Evolutionary conservation across 1,140 invertebrate genomes (phyloP).

Genomic region (Tetramorium simillimum): DNA sequence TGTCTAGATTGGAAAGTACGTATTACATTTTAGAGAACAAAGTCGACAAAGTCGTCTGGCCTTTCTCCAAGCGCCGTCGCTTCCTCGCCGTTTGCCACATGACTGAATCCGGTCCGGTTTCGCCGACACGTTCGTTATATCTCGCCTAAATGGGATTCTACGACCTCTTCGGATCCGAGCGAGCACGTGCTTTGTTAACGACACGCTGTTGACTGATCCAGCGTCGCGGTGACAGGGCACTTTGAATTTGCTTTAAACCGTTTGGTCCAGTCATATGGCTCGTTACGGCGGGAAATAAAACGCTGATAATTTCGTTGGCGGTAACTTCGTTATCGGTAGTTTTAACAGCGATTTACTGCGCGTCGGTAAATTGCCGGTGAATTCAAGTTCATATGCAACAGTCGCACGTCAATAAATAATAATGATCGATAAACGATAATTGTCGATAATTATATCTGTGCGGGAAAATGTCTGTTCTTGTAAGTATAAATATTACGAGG

Average conservation of each 20-base stretch:
- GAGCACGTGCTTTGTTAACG: neutral
- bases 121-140: neutral
- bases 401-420: neutral
- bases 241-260: neutral
- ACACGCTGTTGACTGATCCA: too few relatives aligned
- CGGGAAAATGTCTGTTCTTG: too few relatives aligned
- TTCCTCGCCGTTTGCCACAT: neutral
- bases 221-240: too few relatives aligned
- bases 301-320: neutral
- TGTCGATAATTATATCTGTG: neutral
- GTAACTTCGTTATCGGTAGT: neutral
- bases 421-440: neutral
- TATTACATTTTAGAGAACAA: neutral
- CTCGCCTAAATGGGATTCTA: neutral
- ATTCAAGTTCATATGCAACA: neutral
- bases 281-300: neutral
- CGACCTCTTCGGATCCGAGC: too few relatives aligned
- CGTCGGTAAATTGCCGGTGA: neutral
- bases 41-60: neutral
- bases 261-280: neutral
- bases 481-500: too few relatives aligned
- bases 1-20: neutral
- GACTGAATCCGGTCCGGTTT: neutral
- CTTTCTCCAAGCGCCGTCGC: neutral
- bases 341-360: neutral